phyloP scores from a whole-genome alignment of 2,888 invertebrate genomes.

The Chironomus tentans region DNA sequence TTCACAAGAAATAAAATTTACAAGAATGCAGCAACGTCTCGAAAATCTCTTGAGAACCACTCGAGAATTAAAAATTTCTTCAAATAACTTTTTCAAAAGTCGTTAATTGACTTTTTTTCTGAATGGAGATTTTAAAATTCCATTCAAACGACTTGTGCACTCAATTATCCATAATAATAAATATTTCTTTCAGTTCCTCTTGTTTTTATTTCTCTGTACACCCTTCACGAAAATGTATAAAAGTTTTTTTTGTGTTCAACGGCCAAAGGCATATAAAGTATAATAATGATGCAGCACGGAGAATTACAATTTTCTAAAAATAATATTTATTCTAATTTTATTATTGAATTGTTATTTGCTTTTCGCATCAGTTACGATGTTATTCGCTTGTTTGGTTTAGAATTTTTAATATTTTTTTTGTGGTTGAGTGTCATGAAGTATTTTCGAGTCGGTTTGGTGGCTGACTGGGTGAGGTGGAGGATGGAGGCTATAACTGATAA shows the following conservation, averaged over 20 bases:
- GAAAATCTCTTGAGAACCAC: too few relatives aligned
- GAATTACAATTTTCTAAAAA: background rate
- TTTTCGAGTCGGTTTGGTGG: too few relatives aligned
- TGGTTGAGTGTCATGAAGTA: too few relatives aligned
- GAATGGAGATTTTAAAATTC: background rate
- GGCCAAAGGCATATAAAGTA: background rate
- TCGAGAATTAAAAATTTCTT: background rate
- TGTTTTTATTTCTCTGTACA: background rate
- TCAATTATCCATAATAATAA: background rate
- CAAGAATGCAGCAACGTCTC: too few relatives aligned
- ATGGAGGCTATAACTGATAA: too few relatives aligned
- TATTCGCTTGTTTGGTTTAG: background rate
- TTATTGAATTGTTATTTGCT: conserved; percentile 8
- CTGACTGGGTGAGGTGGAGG: too few relatives aligned
- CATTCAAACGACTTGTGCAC: background rate
- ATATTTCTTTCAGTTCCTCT: background rate
- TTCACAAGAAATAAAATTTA: background rate
- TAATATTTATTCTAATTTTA: conserved; percentile 10
- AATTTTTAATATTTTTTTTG: too few relatives aligned
- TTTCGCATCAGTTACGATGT: background rate
- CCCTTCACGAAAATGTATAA: background rate
- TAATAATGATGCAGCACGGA: background rate
- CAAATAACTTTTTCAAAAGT: too few relatives aligned
- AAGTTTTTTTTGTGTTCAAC: too few relatives aligned
- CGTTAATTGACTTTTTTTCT: background rate